Evolutionary conservation across 2,797 vertebrate species (phyloP).

Genomic region (Dipus sagitta): DNA sequence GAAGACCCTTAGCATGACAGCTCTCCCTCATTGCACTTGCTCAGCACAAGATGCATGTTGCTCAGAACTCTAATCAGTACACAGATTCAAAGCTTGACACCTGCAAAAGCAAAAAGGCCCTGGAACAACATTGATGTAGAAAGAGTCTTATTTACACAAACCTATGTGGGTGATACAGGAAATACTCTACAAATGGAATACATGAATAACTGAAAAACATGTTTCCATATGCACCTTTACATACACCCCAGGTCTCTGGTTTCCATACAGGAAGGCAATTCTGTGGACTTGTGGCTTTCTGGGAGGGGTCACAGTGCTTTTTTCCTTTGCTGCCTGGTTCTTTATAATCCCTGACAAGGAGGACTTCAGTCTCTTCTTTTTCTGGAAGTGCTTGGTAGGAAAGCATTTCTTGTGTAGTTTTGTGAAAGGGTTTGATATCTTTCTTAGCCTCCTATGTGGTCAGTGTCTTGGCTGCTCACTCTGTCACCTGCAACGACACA

Average conservation of each 20-base stretch:
- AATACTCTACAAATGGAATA: slow-evolving; percentile 17
- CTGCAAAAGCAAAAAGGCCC: not conserved
- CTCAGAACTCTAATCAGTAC: not conserved
- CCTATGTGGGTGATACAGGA: not conserved
- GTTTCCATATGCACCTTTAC: not conserved
- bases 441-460: not conserved
- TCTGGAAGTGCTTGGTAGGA: not conserved
- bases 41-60: not conserved
- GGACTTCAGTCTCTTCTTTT: not conserved
- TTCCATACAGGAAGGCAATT: not conserved
- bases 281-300: not conserved
- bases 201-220: not conserved
- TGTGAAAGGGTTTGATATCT: not conserved
- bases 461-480: not conserved
- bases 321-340: not conserved
- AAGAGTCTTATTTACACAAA: slow-evolving; percentile 19
- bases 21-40: not conserved
- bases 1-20: not conserved
- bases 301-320: not conserved
- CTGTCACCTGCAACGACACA: not conserved
- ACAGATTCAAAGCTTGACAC: not conserved
- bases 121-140: not conserved
- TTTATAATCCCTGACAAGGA: not conserved
- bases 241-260: not conserved
- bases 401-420: not conserved